phyloP scores from a whole-genome alignment of 2,797 vertebrate species.

The Eulemur coronatus region DNA sequence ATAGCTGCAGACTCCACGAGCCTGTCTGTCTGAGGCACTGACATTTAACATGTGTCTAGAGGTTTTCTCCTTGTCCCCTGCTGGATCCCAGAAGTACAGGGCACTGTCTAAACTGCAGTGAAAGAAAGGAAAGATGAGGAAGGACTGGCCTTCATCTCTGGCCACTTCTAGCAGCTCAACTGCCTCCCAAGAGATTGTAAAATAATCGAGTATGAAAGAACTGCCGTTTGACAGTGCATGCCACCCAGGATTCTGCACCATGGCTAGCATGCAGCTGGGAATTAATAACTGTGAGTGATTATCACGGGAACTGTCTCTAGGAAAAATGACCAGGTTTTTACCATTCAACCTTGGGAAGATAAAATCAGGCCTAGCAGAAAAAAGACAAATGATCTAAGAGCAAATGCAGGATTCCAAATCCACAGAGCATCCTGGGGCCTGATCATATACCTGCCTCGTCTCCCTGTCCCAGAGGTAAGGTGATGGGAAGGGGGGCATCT shows the following conservation, averaged over 20 bases:
- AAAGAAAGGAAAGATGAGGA: neutral
- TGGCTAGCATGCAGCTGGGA: neutral
- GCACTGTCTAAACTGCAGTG: neutral
- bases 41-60: neutral
- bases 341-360: constrained; percentile 56
- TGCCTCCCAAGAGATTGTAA: neutral
- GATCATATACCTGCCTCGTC: neutral
- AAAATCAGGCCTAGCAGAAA: constrained; percentile 23
- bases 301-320: constrained; percentile 60
- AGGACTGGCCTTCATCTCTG: neutral
- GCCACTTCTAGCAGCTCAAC: neutral
- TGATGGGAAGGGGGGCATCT: neutral
- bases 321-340: constrained; percentile 58
- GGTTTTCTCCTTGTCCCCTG: neutral
- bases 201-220: neutral
- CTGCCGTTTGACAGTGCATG: neutral
- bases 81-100: neutral
- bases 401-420: constrained; percentile 45
- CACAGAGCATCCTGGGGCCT: neutral
- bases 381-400: constrained; percentile 40
- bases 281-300: constrained; percentile 64
- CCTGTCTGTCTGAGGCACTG: neutral
- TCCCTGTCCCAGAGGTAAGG: neutral
- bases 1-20: neutral
- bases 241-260: constrained; percentile 29